Evolutionary conservation across 2,113 vertebrate species (phyloP).

Genomic region (Callospermophilus lateralis): DNA sequence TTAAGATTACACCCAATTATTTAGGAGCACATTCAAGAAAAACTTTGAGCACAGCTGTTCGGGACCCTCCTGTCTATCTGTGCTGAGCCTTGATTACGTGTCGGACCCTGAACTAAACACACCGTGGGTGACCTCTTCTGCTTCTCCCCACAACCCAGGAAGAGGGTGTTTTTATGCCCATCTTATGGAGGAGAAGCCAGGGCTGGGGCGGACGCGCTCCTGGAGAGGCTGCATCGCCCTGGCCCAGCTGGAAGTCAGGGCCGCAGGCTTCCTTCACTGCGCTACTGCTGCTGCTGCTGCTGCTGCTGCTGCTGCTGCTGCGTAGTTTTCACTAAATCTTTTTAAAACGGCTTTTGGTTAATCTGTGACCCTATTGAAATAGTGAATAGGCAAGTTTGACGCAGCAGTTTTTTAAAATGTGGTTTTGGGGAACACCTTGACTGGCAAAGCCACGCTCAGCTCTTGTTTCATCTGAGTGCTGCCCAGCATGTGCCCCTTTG

Average conservation of each 20-base stretch:
- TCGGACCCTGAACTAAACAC: fast-evolving
- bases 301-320: neutral
- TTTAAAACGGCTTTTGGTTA: neutral
- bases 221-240: fast-evolving
- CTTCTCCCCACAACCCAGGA: fast-evolving
- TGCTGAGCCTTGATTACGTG: neutral
- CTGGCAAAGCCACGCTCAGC: neutral
- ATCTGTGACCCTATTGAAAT: neutral
- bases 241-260: neutral
- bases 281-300: neutral
- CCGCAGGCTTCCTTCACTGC: fast-evolving
- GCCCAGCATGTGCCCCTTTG: neutral
- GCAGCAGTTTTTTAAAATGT: neutral
- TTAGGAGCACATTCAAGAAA: neutral
- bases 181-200: too few relatives aligned
- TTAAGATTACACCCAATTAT: neutral
- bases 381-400: neutral
- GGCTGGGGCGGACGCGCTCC: neutral
- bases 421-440: neutral
- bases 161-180: neutral
- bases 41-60: neutral
- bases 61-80: neutral
- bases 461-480: neutral
- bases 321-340: neutral
- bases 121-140: fast-evolving